Evolutionary conservation across 2,113 vertebrate genomes (phyloP).

Genomic region (Dinomys branickii): DNA sequence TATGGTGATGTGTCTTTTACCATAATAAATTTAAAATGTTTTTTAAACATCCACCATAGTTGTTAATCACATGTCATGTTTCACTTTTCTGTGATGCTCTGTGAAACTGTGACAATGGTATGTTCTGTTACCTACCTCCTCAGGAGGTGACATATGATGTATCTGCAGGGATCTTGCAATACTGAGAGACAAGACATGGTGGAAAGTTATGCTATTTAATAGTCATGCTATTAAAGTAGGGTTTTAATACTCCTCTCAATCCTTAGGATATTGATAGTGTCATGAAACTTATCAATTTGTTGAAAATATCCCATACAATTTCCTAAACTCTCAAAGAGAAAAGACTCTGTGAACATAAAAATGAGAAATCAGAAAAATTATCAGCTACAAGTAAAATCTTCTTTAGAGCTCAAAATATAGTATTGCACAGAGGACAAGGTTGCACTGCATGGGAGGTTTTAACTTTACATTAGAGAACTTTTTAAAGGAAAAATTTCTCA

Average conservation of each 20-base stretch:
- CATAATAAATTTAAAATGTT: background rate
- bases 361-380: background rate
- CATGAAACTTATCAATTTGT: background rate
- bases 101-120: slow-evolving; percentile 10
- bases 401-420: background rate
- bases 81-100: background rate
- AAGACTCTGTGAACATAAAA: background rate
- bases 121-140: slow-evolving; percentile 8
- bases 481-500: slow-evolving; percentile 20
- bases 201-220: background rate
- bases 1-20: background rate
- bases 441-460: background rate
- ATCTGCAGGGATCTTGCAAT: background rate
- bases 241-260: background rate
- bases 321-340: slow-evolving; percentile 2
- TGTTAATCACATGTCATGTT: background rate
- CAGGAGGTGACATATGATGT: background rate
- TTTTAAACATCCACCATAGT: background rate
- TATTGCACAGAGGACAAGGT: background rate
- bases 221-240: background rate
- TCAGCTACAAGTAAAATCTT: background rate
- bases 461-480: background rate
- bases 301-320: slow-evolving; percentile 4
- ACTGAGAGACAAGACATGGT: background rate
- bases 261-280: background rate